phyloP scores from a whole-genome alignment of 1,140 invertebrate genomes.

The Leptonema lineaticorne region DNA sequence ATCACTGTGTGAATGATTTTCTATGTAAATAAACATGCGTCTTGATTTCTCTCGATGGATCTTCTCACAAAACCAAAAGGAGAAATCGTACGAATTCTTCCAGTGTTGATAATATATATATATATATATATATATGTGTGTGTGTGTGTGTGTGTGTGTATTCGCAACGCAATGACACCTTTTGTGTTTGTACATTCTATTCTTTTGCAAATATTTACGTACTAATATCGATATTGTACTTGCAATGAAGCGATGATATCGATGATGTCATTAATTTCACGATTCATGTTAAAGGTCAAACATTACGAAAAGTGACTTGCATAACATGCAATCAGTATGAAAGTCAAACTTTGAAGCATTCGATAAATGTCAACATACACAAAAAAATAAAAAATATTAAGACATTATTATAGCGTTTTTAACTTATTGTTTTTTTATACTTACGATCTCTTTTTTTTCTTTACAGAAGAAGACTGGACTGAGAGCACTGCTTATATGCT shows the following conservation, averaged over 20 bases:
- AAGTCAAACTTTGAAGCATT: neutral
- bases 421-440: slow-evolving; percentile 1
- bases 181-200: too few relatives aligned
- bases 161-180: too few relatives aligned
- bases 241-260: neutral
- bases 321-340: slow-evolving; percentile 7
- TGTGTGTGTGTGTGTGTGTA: too few relatives aligned
- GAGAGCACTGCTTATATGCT: slow-evolving; percentile 57
- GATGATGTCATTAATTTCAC: slow-evolving; percentile 17
- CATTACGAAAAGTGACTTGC: slow-evolving; percentile 6
- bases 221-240: neutral
- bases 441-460: slow-evolving; percentile 34
- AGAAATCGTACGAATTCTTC: neutral
- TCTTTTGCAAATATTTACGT: neutral
- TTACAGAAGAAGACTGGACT: slow-evolving; percentile 57
- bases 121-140: too few relatives aligned
- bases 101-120: too few relatives aligned
- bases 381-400: neutral
- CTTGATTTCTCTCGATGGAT: slow-evolving; percentile 13
- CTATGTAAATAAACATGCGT: neutral
- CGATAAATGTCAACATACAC: neutral
- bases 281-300: slow-evolving; percentile 12
- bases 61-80: neutral
- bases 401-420: neutral
- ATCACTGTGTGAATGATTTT: slow-evolving; percentile 17